These are phyloP conservation scores for Emydoidea blandingii DNA, from an alignment of 2,797 vertebrate genomes.

Conservation along the genomic window DNA sequence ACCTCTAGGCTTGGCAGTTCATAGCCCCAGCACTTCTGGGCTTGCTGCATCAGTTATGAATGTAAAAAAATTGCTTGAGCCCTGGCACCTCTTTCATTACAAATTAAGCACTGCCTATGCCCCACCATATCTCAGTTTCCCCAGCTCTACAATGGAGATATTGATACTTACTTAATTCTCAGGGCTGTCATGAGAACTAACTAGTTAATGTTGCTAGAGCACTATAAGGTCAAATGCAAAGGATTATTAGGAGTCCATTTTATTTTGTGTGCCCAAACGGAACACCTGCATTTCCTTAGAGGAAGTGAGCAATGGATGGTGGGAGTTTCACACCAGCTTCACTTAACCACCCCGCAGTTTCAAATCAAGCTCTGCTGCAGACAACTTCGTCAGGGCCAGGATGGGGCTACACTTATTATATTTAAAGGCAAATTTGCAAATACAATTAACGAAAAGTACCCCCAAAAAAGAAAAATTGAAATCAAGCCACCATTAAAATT, in stretches of 20 bases:
- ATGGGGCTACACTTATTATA: constrained; percentile 69
- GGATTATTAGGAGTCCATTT: constrained; percentile 23
- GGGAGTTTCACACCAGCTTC: constrained; percentile 42
- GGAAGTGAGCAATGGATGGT: constrained; percentile 57
- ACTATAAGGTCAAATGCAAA: constrained; percentile 25
- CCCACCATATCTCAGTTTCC: constrained; percentile 19
- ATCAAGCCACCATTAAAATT: constrained; percentile 82
- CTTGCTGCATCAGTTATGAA: too few species aligned
- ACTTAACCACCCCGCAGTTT: constrained; percentile 40
- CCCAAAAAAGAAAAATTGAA: constrained; percentile 71
- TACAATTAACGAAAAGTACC: constrained; percentile 81
- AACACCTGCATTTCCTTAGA: constrained; percentile 67
- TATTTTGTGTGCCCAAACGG: constrained; percentile 57
- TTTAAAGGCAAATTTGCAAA: constrained; percentile 82
- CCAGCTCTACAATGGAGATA: background rate
- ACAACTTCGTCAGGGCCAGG: constrained; percentile 71
- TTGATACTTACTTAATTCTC: background rate
- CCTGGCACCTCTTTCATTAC: too few species aligned
- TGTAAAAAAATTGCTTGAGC: too few species aligned
- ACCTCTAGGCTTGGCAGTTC: too few species aligned
- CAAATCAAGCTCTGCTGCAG: constrained; percentile 66
- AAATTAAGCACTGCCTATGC: background rate
- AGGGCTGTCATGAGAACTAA: constrained; percentile 17
- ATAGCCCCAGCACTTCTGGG: too few species aligned
- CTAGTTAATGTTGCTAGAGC: constrained; percentile 34